These are phyloP conservation scores for Psephotus haematonotus DNA, from an alignment of 2,113 vertebrate genomes.

Conservation along the genomic window DNA sequence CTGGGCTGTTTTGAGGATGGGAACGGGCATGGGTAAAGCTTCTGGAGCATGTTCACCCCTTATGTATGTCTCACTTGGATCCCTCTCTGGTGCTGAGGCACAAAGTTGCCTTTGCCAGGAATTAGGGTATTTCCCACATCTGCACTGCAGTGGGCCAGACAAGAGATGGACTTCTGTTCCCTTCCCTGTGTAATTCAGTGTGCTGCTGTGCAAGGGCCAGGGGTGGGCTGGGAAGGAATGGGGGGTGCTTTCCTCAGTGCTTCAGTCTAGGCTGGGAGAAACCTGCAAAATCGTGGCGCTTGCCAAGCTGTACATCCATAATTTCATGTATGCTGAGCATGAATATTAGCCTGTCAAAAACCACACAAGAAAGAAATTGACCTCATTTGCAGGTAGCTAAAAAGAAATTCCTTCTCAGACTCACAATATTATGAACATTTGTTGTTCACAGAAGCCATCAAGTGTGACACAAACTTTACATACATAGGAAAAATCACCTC, in stretches of 20 bases:
- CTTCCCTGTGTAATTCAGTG: accelerated
- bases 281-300: background rate
- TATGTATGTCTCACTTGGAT: accelerated
- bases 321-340: background rate
- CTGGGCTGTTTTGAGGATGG: background rate
- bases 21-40: accelerated
- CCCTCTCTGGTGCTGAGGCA: background rate
- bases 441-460: background rate
- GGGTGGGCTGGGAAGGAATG: background rate
- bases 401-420: background rate
- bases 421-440: background rate
- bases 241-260: background rate
- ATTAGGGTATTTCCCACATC: accelerated
- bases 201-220: accelerated
- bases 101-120: background rate
- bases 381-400: background rate
- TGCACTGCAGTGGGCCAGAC: background rate
- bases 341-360: constrained; percentile 21
- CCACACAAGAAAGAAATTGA: background rate
- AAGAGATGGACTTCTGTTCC: accelerated
- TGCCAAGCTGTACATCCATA: background rate
- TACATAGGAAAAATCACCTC: background rate
- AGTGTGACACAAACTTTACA: background rate
- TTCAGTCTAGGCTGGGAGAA: background rate
- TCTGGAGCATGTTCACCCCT: accelerated